These are phyloP conservation scores for Pheosia gnoma DNA, from an alignment of 2,888 invertebrate genomes.

Conservation along the genomic window DNA sequence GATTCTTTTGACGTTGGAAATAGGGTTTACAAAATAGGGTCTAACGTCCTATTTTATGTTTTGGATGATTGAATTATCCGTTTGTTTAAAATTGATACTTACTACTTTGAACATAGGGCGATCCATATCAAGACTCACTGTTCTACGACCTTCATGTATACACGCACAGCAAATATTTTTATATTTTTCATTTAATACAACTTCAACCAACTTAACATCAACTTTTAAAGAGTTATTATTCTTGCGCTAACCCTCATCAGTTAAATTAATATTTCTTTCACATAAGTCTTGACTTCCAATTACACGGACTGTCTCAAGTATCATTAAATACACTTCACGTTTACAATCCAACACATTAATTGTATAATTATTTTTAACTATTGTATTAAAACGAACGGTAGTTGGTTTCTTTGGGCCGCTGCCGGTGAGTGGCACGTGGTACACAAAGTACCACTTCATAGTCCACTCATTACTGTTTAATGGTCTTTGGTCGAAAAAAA, in stretches of 20 bases:
- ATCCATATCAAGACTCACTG: neutral
- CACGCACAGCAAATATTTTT: neutral
- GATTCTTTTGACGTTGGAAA: slow-evolving; percentile 25
- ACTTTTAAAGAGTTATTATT: slow-evolving; percentile 29
- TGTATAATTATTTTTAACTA: slow-evolving; percentile 79
- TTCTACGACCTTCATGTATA: neutral
- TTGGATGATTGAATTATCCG: neutral
- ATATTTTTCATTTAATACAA: slow-evolving; percentile 5
- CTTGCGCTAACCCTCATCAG: slow-evolving; percentile 13
- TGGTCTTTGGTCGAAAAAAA: slow-evolving; percentile 74
- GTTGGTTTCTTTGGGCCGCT: slow-evolving; percentile 71
- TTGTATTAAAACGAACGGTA: slow-evolving; percentile 78
- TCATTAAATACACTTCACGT: slow-evolving; percentile 59
- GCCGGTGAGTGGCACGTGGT: slow-evolving; percentile 78
- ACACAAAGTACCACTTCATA: slow-evolving; percentile 75
- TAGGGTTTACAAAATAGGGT: slow-evolving; percentile 21
- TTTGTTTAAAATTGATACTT: neutral
- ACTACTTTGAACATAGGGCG: neutral
- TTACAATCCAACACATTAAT: slow-evolving; percentile 69
- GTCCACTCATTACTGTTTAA: slow-evolving; percentile 82
- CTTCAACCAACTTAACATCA: slow-evolving; percentile 28
- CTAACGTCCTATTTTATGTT: neutral
- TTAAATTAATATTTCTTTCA: slow-evolving; percentile 40
- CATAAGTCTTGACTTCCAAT: slow-evolving; percentile 70
- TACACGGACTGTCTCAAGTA: slow-evolving; percentile 70